phyloP scores from a whole-genome alignment of 2,113 vertebrate species.

The Spilogale gracilis region DNA sequence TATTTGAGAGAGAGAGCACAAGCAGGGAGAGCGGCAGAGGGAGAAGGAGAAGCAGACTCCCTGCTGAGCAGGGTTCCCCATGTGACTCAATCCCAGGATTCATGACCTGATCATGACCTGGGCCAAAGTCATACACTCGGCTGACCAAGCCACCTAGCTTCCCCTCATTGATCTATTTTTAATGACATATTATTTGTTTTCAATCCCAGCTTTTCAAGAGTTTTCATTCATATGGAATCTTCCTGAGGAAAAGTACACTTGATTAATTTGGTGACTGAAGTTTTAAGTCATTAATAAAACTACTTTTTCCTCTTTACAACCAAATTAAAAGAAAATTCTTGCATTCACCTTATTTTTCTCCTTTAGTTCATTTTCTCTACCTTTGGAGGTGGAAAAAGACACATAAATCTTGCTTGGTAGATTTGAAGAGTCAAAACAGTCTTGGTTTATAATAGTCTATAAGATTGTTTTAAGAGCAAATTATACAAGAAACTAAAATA shows the following conservation, averaged over 20 bases:
- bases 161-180: neutral
- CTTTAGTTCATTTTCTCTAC: conserved; percentile 18
- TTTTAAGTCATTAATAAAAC: neutral
- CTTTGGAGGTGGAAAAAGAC: neutral
- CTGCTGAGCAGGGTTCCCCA: no score
- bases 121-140: no score
- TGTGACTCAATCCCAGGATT: no score
- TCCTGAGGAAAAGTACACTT: conserved; percentile 32
- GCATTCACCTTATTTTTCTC: conserved; percentile 1
- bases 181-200: neutral
- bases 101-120: no score
- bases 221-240: conserved; percentile 20
- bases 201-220: neutral
- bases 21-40: no score
- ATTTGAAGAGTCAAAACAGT: neutral
- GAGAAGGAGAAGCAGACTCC: no score
- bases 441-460: neutral
- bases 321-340: conserved; percentile 31
- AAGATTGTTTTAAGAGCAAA: conserved; percentile 7
- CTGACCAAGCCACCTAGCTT: no score
- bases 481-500: conserved; percentile 20
- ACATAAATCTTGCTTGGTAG: neutral
- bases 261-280: neutral
- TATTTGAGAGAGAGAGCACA: no score
- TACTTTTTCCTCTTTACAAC: conserved; percentile 15